Conservation (phyloP, 2,888 invertebrate genomes). For the Lasioglossum marginatum region DNA sequence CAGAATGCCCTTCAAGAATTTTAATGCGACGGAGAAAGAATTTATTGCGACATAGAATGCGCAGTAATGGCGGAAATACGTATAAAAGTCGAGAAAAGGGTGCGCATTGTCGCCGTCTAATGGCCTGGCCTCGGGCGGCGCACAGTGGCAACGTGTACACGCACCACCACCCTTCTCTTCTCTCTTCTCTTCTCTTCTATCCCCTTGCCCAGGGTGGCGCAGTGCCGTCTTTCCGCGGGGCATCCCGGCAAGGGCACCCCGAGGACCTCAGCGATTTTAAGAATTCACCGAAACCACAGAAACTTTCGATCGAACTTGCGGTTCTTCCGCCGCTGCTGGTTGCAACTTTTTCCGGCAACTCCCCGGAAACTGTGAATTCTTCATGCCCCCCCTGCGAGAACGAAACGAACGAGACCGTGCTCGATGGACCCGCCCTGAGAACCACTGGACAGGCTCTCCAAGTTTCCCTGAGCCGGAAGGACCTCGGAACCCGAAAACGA, state of each 20-base stretch:
- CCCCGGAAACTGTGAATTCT: constrained; percentile 13
- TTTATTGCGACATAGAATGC: constrained; percentile 82
- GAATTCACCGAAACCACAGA: constrained; percentile 6
- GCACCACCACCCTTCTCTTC: constrained; percentile 45
- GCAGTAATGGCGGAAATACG: constrained; percentile 82
- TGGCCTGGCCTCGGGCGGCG: constrained; percentile 78
- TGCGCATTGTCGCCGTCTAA: constrained; percentile 82
- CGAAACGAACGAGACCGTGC: neutral
- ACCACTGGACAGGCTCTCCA: neutral
- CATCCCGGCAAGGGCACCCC: constrained; percentile 26
- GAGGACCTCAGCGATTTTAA: constrained; percentile 12
- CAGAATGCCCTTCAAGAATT: constrained; percentile 81
- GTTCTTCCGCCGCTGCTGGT: neutral
- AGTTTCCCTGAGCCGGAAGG: neutral
- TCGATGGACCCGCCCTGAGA: neutral
- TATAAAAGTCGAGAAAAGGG: constrained; percentile 82
- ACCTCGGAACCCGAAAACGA: neutral
- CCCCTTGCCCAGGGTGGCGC: constrained; percentile 5
- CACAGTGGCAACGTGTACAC: constrained; percentile 68
- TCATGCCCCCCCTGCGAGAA: constrained; percentile 7
- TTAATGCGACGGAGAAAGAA: constrained; percentile 81
- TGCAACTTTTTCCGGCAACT: neutral
- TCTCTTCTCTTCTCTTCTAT: neutral
- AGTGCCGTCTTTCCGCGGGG: constrained; percentile 56
- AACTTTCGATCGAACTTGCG: constrained; percentile 3